Evolutionary conservation across 2,797 vertebrate genomes (phyloP), one percentile per base, ranked within the genome.

Genomic region (Myoxocephalus aenaeus): DNA sequence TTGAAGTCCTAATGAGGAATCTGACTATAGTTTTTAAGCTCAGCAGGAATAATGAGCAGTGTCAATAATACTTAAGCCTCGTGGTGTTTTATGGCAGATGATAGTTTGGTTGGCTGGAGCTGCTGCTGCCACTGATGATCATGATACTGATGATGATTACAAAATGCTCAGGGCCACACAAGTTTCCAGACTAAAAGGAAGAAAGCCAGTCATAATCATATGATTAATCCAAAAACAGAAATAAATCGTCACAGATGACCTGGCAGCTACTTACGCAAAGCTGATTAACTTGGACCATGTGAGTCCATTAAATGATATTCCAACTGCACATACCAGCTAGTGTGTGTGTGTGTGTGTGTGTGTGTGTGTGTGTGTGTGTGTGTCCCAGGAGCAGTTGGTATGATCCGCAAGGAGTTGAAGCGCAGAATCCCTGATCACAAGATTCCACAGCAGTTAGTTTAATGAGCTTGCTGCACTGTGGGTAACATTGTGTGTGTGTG

Each of bases 261-360:
- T 80, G 36, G 82, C 84, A 81, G 84, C 89, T 79, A 75, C 83
- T 89, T 86, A 84, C 13, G 42, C 78, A 90, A 92, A 92, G 90
- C 87, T 86, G 89, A 90, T 92, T 91, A 91, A 80, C 85, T 82
- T n/a, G 11, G 68, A 89, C 63, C 90, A 91, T 90, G 90, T 90
- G 92, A 91, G 84, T 82, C 73, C 63, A 86, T 89, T 83, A 87
- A 87, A 87, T 54, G 5, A 86, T 89, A 89, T 78, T 34, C 7
- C 25, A 85, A 82, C 75, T 54, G 27, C 73, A 80, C 80, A 86
- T 83, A 83, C 81, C 88, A 89, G 85, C 85, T 84, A 82, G 65
- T 4, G 38, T 46, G 82, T 67, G 75, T 83, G 79, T 80, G 71
- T 84, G 56, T 65, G n/a, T 44, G 13, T 46, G 7, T 76, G 38